These are phyloP conservation scores for Zaprionus lachaisei DNA, from an alignment of 1,140 invertebrate species.

Conservation along the genomic window DNA sequence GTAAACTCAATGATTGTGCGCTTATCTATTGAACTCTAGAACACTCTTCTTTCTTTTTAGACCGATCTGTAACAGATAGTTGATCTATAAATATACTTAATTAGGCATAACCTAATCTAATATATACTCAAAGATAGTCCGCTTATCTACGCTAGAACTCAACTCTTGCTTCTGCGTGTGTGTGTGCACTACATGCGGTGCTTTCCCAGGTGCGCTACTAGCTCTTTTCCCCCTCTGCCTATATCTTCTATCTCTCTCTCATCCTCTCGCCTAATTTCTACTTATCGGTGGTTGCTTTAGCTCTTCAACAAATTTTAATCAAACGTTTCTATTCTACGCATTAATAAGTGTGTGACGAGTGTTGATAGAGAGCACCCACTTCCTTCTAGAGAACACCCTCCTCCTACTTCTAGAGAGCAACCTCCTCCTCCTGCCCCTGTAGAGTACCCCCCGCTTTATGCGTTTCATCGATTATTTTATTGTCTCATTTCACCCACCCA, in stretches of 20 bases:
- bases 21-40: not conserved
- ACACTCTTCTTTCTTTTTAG: not conserved
- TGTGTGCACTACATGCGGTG: not conserved
- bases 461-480: slow-evolving; percentile 70
- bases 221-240: not conserved
- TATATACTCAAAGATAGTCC: slow-evolving; percentile 3
- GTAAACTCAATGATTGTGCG: not conserved
- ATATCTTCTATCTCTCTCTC: not conserved
- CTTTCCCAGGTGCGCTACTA: not conserved
- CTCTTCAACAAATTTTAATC: slow-evolving; percentile 32
- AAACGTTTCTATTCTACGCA: slow-evolving; percentile 19
- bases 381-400: not conserved
- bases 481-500: slow-evolving; percentile 51
- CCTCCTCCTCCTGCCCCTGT: too few species aligned
- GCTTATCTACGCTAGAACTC: not conserved
- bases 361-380: slow-evolving; percentile 25
- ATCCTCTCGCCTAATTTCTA: not conserved
- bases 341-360: slow-evolving; percentile 47
- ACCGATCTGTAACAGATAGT: not conserved
- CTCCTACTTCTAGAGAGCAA: not conserved
- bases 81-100: not conserved
- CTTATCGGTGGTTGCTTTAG: slow-evolving; percentile 49
- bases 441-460: not conserved
- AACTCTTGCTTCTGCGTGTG: not conserved
- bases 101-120: not conserved